Base-by-base conservation (phyloP, 2,797 vertebrate genomes). In the Phylloscopus collybita region DNA sequence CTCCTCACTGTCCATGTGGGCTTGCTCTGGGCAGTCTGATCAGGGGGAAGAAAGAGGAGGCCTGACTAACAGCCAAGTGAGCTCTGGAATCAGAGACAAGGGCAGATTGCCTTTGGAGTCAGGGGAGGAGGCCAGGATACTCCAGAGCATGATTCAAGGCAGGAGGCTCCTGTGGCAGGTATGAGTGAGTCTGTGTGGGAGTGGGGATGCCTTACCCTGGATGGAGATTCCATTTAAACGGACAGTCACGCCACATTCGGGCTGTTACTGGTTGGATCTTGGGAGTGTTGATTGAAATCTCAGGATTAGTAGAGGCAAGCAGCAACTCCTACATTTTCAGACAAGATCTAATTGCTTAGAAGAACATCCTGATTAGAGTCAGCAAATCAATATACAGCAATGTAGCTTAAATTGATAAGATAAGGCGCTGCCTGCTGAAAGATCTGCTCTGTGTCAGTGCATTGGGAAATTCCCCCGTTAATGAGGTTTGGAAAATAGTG, bases 291-390 rank as follows among this genome's bases (percentile, higher is more conserved):
- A 95, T 82, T 59, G 60, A 80, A 91, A 95, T 94, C 90, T 82
- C 32, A 59, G 56, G 66, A 92, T 91, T 36, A 80, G 87, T 25
- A 82, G 64, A 51, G 74, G 60, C 67, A 91, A 93, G 87, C 44
- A 93, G 60, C 56, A 90, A 89, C 64, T 94, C 75, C 82, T 73
- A 25, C 85, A 20, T 71, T 80, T 40, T 59, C 75, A 80, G 71
- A 75, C 56, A 89, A 80, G 84, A 92, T 76, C 80, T 89, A 80
- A 82, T 80, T 87, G 90, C 92, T 71, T 59, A 72, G 74, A 83
- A 80, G 70, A 92, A 66, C 71, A 87, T 82, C 51, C 64, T 70
- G 25, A 62, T 91, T 59, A 34, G 45, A 83, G 62, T 44, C 60
- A 90, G 69, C 89, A 92, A 85, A 92, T 94, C 67, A 90, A 85